These are phyloP conservation scores for Pterois miles DNA, from an alignment of 2,797 vertebrate species.

Conservation along the genomic window DNA sequence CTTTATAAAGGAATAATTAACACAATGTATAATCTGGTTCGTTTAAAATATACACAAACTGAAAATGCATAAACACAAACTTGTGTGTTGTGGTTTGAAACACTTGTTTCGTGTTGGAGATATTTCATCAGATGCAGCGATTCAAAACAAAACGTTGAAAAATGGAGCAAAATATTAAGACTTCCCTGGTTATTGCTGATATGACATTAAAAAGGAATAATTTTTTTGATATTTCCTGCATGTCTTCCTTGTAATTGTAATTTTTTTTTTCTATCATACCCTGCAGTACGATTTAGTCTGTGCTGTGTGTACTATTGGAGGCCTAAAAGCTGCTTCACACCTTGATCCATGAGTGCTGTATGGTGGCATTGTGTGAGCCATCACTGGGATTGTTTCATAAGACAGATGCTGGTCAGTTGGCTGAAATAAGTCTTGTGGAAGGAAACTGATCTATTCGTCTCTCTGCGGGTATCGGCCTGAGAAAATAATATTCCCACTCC, in stretches of 20 bases:
- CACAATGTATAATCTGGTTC: not conserved
- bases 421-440: not conserved
- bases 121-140: not conserved
- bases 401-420: not conserved
- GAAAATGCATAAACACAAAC: not conserved
- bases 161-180: not conserved
- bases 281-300: not conserved
- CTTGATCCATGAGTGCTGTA: not conserved
- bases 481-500: constrained; percentile 14
- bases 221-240: not conserved
- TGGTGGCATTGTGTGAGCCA: not conserved
- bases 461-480: not conserved
- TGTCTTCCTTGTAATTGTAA: rapidly evolving
- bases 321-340: not conserved
- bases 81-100: not conserved
- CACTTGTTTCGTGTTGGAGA: not conserved
- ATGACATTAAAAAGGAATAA: not conserved
- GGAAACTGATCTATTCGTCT: not conserved
- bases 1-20: not conserved
- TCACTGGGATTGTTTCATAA: not conserved
- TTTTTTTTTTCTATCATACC: not conserved
- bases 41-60: not conserved
- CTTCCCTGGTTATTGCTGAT: not conserved
- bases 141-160: not conserved
- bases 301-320: not conserved